Evolutionary conservation across 2,113 vertebrate genomes (phyloP), one percentile per base, ranked within the genome.

Genomic region (Sakesphorus luctuosus): DNA sequence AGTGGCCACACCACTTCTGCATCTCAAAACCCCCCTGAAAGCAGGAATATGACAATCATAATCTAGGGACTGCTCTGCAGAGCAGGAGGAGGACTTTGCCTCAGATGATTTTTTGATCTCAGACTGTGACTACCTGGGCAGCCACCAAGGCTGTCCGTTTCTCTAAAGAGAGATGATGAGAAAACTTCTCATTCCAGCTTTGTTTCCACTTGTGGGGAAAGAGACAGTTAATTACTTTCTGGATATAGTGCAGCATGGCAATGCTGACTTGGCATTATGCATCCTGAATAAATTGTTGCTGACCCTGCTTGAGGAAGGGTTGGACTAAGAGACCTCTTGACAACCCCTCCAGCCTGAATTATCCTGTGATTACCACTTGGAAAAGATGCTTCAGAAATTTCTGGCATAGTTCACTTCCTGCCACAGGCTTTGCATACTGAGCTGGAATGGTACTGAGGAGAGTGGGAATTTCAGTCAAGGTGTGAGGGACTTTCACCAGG

Each of bases 131-230:
- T 58, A 29, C 16, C 11, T 52, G 18, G n/a, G 40, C 23, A 62
- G 29, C 11, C 21, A 69, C 11, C 11, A 8, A 83, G 24, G 38
- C 17, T 38, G 3, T 0, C 0, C 1, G 0, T 88, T 65, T 61
- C 13, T 84, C 38, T 44, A 11, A 29, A 74, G 33, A 56, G 50
- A 69, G 14, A 38, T 47, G 10, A 58, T 53, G 50, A 58, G 36
- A 66, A 88, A 76, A 38, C 13, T 21, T 29, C 16, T 33, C 31
- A 73, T 69, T 8, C 7, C 52, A 67, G 31, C 18, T 92, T 77
- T 87, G 19, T 82, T 82, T 68, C 7, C 1, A 52, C 26, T 61
- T 40, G 16, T 49, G 31, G 71, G 36, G 68, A 77, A 75, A 38
- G 35, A 68, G 9, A 38, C n/a, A 53, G 15, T 61, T 36, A 91